Evolutionary conservation across 2,797 vertebrate species (phyloP), one percentile per base, ranked within the genome.

Genomic region (Miichthys miiuy): DNA sequence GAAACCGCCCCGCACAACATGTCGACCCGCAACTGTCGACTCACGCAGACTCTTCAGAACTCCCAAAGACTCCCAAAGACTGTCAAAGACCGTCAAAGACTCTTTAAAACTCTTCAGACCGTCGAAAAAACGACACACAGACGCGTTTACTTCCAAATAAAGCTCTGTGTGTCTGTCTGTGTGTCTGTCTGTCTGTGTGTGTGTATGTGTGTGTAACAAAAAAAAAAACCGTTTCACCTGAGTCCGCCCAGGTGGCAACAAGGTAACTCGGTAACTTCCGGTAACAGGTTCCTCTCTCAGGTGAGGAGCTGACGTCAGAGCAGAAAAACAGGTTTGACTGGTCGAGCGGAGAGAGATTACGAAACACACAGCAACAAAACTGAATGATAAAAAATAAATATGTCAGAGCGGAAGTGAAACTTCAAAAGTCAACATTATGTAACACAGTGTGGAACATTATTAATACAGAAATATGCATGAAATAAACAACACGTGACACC

Each of bases 1-100:
- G 91, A 89, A 48, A 92, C 58, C 58, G 91, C 16, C 16, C 50
- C 25, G 23, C 10, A 6, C 34, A 72, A 21, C 94, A 96, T 95
- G 71, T 75, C 72, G 68, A 23, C 44, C 21, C 34, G 17, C 13
- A 4, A 30, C 44, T n/a, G 16, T 9, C 34, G 34, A 38, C 34
- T 38, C 34, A 38, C 34, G 34, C 34, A 38, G 8, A 38, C 34
- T 38, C 1, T 17, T 27, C 42, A 1, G 7, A 38, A n/a, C 67
- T 4, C 2, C 12, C 10, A 58, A 0, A 1, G 79, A 9, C 34
- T 9, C 3, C 1, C 11, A 58, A 0, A 1, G 79, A 9, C 30
- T 8, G 14, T 0, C 0, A 12, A 17, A 54, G 25, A 42, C 3
- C 2, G 13, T 0, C 2, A 13, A 0, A 62, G 79, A 9, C 34